Evolutionary conservation across 2,113 vertebrate species (phyloP), one percentile per base, ranked within the genome.

Genomic region (Lycaon pictus): DNA sequence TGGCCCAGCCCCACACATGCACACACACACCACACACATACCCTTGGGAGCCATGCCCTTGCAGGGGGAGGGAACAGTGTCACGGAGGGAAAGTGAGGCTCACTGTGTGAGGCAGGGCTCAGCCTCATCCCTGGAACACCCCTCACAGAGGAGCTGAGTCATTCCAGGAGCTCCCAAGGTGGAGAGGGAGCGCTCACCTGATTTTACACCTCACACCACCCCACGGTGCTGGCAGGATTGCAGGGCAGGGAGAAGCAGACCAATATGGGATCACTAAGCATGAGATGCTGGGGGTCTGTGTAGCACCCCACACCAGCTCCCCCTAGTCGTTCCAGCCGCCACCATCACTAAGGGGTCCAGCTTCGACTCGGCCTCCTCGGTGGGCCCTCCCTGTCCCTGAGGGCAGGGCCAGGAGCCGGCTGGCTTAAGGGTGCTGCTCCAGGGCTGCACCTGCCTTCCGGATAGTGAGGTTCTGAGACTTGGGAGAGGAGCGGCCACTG

Each of bases 361-460:
- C 29, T 11, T 92, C 67, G 79, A 10, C 37, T 25, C 17, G 0
- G 27, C 23, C n/a, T 93, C 58, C 79, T 83, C 1, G 17, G 7
- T 32, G 27, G 53, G 55, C 9, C 51, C 22, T 35, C 15, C 17
- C 20, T 65, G 48, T 6, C 1, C 60, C 37, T 32, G 2, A 1
- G 71, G 5, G 20, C 29, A 22, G 35, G 16, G 35, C 10, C 25
- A 67, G 79, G 77, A 25, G 17, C 29, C 5, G 16, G 43, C 19
- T 27, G 29, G 27, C 27, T 88, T 56, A 43, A 79, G 84, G n/a
- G 16, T 77, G 72, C 62, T 11, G 12, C n/a, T 8, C 80, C 32
- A 19, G 0, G 11, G 2, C 27, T 2, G 0, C 51, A 13, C 11
- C 8, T 13, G 27, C 35, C 35, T 63, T n/a, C 29, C 7, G 7